Base-by-base conservation (phyloP, 1,140 invertebrate species). In the Drosophila sp. region DNA sequence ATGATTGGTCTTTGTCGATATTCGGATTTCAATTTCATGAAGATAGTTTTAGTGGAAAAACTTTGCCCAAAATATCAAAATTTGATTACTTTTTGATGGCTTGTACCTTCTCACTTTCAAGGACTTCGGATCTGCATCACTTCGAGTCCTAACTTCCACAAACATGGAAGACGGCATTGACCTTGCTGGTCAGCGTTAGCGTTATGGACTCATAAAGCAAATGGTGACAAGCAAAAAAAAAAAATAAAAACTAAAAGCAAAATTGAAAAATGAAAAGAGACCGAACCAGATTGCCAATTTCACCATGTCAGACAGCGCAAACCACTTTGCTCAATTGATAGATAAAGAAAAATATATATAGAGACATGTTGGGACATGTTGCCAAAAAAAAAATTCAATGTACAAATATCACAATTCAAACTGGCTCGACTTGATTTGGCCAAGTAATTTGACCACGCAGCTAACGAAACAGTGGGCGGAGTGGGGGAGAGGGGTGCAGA, bases 351-450 rank as follows among this genome's bases (percentile, higher is more conserved):
- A 25, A 47, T 7, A 25, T 47, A 38, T 38, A 38, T 8, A 47
- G 17, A 47, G 17, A 47, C 23, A 63, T 70, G 74, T 55, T 32
- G 35, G 27, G 55, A 63, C 44, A 41, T 62, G 57, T 72, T 56
- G 61, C 60, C 10, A 64, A 47, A 17, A 17, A 17, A 17, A 17
- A 17, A 44, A 56, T 58, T 17, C 56, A 50, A 60, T 29, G 58
- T 44, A 67, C 38, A 44, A 60, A 66, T 72, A 17, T 63, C n/a
- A 33, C 61, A 74, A 40, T 65, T 23, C 50, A 61, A 77, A 77
- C 75, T 62, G 75, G 75, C 73, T 62, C 40, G 68, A 77, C 75
- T 77, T 63, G 74, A 77, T 77, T 66, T 61, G 25, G 44, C 23
- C 41, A 40, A 77, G 75, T 77, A 56, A 74, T 41, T 70, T 77